These are phyloP conservation scores for Atrina japonica DNA, from an alignment of 2,888 invertebrate genomes.

Conservation along the genomic window DNA sequence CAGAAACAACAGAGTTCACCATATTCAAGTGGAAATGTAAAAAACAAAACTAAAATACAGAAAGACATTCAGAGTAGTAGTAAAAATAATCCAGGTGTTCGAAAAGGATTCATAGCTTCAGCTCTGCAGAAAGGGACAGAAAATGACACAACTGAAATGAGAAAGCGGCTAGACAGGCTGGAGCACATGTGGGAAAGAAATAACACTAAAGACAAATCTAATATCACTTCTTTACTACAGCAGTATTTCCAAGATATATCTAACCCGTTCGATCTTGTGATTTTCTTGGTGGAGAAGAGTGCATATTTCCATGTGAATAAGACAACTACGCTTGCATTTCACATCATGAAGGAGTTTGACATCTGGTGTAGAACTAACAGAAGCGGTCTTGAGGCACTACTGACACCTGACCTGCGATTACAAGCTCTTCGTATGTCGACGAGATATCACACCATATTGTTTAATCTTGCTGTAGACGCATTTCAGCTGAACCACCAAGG, in stretches of 20 bases:
- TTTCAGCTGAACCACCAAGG: slow-evolving; percentile 62
- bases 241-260: slow-evolving; percentile 41
- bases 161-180: slow-evolving; percentile 38
- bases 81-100: slow-evolving; percentile 42
- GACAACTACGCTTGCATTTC: slow-evolving; percentile 60
- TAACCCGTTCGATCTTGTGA: slow-evolving; percentile 55
- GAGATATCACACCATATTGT: slow-evolving; percentile 60
- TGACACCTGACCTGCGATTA: slow-evolving; percentile 58
- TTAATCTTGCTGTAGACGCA: slow-evolving; percentile 63
- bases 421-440: slow-evolving; percentile 58
- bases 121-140: slow-evolving; percentile 46
- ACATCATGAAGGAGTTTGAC: slow-evolving; percentile 65
- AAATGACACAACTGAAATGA: slow-evolving; percentile 51
- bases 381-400: slow-evolving; percentile 13
- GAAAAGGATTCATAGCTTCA: slow-evolving; percentile 52
- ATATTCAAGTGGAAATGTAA: background rate
- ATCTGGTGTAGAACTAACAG: slow-evolving; percentile 48
- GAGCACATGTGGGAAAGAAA: slow-evolving; percentile 59
- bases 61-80: too few species aligned
- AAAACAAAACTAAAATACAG: too few species aligned
- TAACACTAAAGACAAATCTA: slow-evolving; percentile 47
- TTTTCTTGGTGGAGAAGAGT: slow-evolving; percentile 53
- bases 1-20: background rate
- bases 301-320: slow-evolving; percentile 57
- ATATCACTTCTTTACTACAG: slow-evolving; percentile 44